Base-by-base conservation (phyloP, 23 tunicate genomes). In the Styela plicata region DNA sequence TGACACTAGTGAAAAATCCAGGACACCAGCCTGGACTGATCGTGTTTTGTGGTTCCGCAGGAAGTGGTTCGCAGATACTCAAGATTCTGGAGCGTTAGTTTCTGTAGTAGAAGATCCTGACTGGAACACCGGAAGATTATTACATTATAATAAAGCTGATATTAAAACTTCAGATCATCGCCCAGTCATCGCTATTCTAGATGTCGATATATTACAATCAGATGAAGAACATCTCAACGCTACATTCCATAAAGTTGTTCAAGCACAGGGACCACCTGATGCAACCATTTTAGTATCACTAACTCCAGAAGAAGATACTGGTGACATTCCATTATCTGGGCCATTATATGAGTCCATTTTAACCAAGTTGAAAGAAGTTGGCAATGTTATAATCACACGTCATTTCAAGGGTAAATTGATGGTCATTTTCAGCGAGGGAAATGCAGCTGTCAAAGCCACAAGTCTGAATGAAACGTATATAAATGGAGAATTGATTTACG, bases 21-120 rank as follows among this genome's bases (percentile, higher is more conserved):
- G 99, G 28, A 85, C 85, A 13, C 99, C 99, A 3, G 97, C 99
- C 22, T 96, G 97, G 97, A 91, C 97, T 23, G 99, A 96, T 64
- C 85, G 99, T 19, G 89, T 96, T 20, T 62, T 90, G 37, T 95
- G 99, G 99, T 87, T 84, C 66, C 36, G 89, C 30, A 64, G 63
- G 61, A 62, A 79, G 20, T 91, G 97, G 97, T 52, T 90, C 36
- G 32, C 30, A 0, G 74, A 69, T 20, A 81, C 61, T 5, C 75
- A 79, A 74, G 79, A 19, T n/a, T 31, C 57, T 67, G 83, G 23
- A 10, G 21, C 29, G 23, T 31, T 33, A 34, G 74, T 80, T 31
- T 71, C 77, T 3, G 77, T 71, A 28, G 17, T 28, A 13, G 79
- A 61, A 57, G 70, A 77, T 44, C 16, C 35, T 24, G 67, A 69